Evolutionary conservation across 1,140 invertebrate genomes (phyloP), one percentile per base, ranked within the genome.

Genomic region (Drosophila baimaii): DNA sequence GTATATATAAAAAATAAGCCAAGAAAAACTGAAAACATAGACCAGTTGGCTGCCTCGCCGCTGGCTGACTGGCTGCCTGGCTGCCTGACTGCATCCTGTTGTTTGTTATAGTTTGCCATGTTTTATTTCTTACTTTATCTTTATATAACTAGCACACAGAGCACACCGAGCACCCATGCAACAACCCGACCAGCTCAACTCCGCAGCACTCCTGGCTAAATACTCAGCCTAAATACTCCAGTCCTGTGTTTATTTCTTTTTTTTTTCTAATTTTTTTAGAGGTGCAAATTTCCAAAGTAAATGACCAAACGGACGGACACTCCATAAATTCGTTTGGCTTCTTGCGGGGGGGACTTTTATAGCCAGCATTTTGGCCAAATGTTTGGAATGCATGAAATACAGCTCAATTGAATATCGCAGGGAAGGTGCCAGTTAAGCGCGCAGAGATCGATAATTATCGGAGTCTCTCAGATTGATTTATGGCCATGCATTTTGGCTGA

Each of bases 91-190:
- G 82, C 80, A 89, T 89, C 84, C 85, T 89, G 84, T 89, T 89
- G 84, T 89, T 89, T 88, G 84, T 89, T 88, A 89, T 86, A 88
- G 65, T 86, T 79, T 79, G 59, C 63, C 39, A 79, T 75, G 76
- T 79, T 86, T 88, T 88, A 89, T 89, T 88, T 89, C 84, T 88
- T 89, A 78, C 58, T 89, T 81, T 81, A 78, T 47, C 59, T 88
- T 88, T 88, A 89, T 84, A 89, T 89, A 89, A 89, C 84, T 75
- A 77, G 69, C 77, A 85, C 49, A 52, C 49, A 17, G 29, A 52
- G 49, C 49, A 52, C 80, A 81, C 74, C 52, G 68, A 52, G 54
- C 57, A 59, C 51, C 27, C 51, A n/a, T n/a, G n/a, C 52, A 58
- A 25, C 37, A 27, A 52, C 49, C 65, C 47, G 21, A 27, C 58